Base-by-base conservation (phyloP, 1,140 invertebrate species). In the Drosophila cardini region DNA sequence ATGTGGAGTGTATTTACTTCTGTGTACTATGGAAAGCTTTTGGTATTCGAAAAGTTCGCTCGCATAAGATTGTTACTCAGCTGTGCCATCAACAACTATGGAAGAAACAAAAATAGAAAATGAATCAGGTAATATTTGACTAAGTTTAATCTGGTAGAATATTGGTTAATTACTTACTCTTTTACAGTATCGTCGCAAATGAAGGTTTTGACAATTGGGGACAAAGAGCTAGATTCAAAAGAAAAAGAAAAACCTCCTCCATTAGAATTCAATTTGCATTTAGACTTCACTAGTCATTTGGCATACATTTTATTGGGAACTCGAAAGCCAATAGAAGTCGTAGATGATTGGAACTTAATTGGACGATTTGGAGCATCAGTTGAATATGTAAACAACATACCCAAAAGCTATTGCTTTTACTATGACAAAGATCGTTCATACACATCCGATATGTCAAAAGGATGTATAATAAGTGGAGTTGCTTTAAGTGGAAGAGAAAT, bases 201-300 rank as follows among this genome's bases (percentile, higher is more conserved):
- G 10, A 55, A 55, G 32, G 68, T 71, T 0, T 48, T 71, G 42
- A 5, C 34, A 4, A 71, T 71, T 15, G 68, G 50, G 8, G 38
- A 40, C 38, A 1, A n/a, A 40, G 38, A 40, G 38, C 11, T 13
- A 40, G 56, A 69, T 32, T 26, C 1, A 1, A 5, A 32, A 48
- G n/a, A 34, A 1, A 5, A 32, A 48, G n/a, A 34, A 56, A 40
- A 9, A 21, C 9, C 2, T 10, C 6, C 4, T n/a, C 10, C 0
- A 16, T 3, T n/a, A 9, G 38, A 16, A 26, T 38, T 11, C 53
- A 7, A 65, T 10, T 48, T 50, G 13, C 9, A 6, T 1, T 16
- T n/a, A 4, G 16, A 46, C 9, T 45, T 34, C 15, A 4, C 15
- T 1, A 32, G 18, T 1, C 38, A 61, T 53, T 55, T 70, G 3